phyloP scores from a whole-genome alignment of 2,888 invertebrate species.

The Philaethria dido region DNA sequence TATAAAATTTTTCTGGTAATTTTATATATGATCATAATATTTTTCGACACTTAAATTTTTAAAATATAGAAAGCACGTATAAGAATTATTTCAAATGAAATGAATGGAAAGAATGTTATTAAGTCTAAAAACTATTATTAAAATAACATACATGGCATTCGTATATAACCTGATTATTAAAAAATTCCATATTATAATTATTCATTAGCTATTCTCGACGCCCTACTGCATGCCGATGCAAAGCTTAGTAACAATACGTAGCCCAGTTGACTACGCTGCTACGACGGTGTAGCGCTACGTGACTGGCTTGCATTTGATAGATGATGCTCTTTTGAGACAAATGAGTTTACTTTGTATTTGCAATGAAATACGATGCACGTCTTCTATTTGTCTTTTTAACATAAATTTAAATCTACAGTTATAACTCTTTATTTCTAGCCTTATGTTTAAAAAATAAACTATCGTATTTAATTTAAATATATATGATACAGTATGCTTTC shows the following conservation, averaged over 20 bases:
- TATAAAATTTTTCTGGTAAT: background rate
- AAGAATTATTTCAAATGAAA: background rate
- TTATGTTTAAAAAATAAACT: background rate
- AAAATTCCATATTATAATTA: constrained; percentile 17
- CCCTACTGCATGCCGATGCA: background rate
- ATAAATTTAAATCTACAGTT: background rate
- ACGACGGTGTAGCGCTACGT: constrained; percentile 59
- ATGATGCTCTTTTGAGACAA: constrained; percentile 45
- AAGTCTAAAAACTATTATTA: background rate
- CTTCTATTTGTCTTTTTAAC: background rate
- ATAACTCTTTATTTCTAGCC: background rate
- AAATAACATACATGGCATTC: background rate
- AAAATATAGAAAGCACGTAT: background rate
- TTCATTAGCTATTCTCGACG: constrained; percentile 1
- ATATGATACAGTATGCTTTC: background rate
- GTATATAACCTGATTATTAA: constrained; percentile 2
- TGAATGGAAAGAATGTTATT: background rate
- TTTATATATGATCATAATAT: background rate
- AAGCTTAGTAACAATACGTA: constrained; percentile 47
- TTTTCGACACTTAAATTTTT: background rate
- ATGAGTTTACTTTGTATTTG: constrained; percentile 8
- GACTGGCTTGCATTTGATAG: constrained; percentile 66
- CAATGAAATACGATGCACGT: background rate
- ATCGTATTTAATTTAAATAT: background rate
- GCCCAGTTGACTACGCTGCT: constrained; percentile 56